Base-by-base conservation (phyloP, 2,888 invertebrate genomes). In the Synergus umbraculus region DNA sequence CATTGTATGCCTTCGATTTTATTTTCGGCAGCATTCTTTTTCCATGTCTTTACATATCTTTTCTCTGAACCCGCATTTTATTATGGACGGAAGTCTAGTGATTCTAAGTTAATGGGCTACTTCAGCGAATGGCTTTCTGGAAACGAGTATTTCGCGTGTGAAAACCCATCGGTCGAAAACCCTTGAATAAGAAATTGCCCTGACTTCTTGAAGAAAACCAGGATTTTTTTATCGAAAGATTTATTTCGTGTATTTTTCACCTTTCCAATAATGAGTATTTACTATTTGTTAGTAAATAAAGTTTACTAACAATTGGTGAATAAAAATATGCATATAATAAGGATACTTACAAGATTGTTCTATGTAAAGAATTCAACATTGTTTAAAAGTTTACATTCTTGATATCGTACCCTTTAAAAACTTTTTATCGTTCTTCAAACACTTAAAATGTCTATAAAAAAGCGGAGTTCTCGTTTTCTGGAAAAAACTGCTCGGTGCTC, bases 101-200 rank as follows among this genome's bases (percentile, higher is more conserved):
- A 73, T 73, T 73, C 54, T 12, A 58, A 54, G 73, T 73, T 73
- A 73, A 73, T 49, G 73, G 73, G 73, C 49, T 37, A 73, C 63
- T 29, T 54, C 73, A 37, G 54, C 49, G 54, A 73, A 73, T 73
- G 54, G n/a, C 73, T 73, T 73, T 54, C 73, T 54, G 54, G 73
- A 73, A 73, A 73, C 73, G 73, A 73, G 73, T 73, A 58, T 73
- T 73, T 73, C 73, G 73, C 73, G 73, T 73, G 73, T 73, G 73
- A 73, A 73, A 73, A 73, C 41, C 41, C 73, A 73, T 73, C 29
- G 54, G 73, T 10, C 15, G 73, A 73, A 63, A 73, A 73, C 73
- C 54, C 73, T 54, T 73, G 73, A 54, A 73, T 73, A 73, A 73
- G 54, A 73, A 73, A 73, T 73, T 49, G 73, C 37, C 54, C n/a